Conservation (phyloP, 2,797 vertebrate genomes). For the Clarias fuscus region DNA sequence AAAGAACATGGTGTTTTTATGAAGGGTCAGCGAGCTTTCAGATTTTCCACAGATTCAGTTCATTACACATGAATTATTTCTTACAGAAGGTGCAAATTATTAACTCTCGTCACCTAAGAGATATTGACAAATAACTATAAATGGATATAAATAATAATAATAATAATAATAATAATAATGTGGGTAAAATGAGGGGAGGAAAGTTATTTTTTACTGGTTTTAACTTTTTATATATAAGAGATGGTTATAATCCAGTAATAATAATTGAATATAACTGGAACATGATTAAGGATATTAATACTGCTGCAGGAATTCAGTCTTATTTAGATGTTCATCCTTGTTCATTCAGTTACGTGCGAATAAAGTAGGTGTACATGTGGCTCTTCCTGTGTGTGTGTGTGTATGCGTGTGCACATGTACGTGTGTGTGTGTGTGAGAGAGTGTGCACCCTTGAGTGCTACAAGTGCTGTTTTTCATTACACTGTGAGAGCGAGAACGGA, state of each 20-base stretch:
- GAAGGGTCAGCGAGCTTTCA: background rate
- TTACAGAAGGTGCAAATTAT: background rate
- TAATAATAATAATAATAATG: background rate
- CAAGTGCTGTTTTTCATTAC: slow-evolving; percentile 22
- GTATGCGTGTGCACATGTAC: no score
- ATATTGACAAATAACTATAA: background rate
- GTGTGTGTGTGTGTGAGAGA: background rate
- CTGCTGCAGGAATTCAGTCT: background rate
- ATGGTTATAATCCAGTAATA: background rate
- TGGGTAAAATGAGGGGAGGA: background rate
- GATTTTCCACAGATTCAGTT: background rate
- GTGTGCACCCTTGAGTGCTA: background rate
- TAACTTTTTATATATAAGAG: background rate
- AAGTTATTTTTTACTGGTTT: background rate
- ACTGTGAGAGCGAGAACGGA: slow-evolving; percentile 26
- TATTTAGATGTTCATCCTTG: background rate
- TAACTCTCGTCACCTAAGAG: background rate
- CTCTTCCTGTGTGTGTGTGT: background rate
- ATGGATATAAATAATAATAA: no score
- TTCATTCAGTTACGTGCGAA: slow-evolving; percentile 3
- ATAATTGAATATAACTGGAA: background rate
- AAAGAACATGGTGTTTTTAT: background rate
- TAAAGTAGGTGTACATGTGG: background rate
- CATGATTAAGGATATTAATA: background rate
- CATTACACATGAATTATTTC: background rate